Conservation (phyloP, 1,140 invertebrate species). For the Steinernema khuongi region DNA sequence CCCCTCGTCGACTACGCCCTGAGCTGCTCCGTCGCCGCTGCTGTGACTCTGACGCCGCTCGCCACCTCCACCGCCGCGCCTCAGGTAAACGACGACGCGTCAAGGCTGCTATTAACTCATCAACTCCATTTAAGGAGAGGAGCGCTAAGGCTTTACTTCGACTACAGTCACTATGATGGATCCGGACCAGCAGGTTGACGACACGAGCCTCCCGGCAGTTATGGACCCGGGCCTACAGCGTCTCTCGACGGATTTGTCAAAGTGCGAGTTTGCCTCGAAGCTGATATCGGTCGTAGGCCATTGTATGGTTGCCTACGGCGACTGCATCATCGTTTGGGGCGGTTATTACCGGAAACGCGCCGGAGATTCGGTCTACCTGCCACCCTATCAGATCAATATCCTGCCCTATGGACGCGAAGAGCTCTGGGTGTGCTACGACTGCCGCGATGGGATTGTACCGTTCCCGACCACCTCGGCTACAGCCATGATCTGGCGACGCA, state of each 20-base stretch:
- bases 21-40: not conserved
- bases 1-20: not conserved
- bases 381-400: not conserved
- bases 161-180: no score
- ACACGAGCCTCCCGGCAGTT: no score
- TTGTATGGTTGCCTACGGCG: slow-evolving; percentile 1
- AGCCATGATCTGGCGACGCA: not conserved
- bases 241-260: not conserved
- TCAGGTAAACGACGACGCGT: not conserved
- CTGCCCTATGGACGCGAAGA: not conserved
- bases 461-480: not conserved
- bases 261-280: not conserved
- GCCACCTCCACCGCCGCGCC: not conserved
- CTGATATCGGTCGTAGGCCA: not conserved
- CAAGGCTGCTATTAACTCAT: no score
- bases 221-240: no score
- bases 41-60: not conserved
- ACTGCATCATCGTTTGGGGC: not conserved
- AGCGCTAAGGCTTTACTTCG: no score
- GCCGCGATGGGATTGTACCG: slow-evolving; percentile 3
- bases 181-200: no score
- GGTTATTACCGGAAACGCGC: not conserved
- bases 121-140: no score
- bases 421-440: slow-evolving; percentile 6
- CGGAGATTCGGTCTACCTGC: not conserved